Percentiles rank a stretch among this genome's conserved stretches.
These are phyloP conservation scores for Lamellibrachia columna DNA, from an alignment of 2,888 invertebrate species.

Conservation along the genomic window DNA sequence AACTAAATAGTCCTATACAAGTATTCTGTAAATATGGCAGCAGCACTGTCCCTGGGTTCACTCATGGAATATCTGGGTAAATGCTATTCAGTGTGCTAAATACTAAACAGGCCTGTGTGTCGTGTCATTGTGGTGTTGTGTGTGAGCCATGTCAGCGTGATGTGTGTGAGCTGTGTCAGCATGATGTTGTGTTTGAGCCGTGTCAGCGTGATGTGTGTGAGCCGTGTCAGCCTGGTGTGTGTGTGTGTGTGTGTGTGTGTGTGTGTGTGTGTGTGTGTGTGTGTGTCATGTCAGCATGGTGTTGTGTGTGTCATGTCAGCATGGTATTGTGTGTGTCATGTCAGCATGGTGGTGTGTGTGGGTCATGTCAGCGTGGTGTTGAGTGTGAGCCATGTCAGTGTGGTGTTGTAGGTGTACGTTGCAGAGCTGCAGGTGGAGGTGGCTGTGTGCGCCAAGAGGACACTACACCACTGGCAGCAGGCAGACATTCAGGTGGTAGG, in stretches of 20 bases:
- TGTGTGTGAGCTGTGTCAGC: not conserved
- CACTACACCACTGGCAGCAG: slow-evolving; percentile 83
- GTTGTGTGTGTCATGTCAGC: not conserved
- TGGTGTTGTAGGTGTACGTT: slow-evolving; percentile 80
- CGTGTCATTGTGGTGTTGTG: not conserved
- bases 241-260: not conserved
- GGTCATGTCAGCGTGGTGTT: not conserved
- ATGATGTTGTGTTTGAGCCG: too few species aligned
- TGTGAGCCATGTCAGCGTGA: not conserved
- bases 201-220: not conserved
- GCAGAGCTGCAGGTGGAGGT: slow-evolving; percentile 87
- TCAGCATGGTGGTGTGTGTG: not conserved
- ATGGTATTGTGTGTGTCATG: not conserved
- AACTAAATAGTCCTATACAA: too few species aligned
- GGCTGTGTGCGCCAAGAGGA: slow-evolving; percentile 81
- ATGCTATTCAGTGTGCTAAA: too few species aligned
- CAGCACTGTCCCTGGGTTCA: too few species aligned
- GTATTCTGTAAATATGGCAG: too few species aligned
- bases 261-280: not conserved
- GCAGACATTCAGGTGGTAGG: slow-evolving; percentile 77
- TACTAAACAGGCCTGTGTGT: not conserved
- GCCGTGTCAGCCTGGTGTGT: not conserved
- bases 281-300: not conserved
- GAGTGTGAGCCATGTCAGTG: not conserved
- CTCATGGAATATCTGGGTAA: too few species aligned